Evolutionary conservation across 2,888 invertebrate species (phyloP).

Genomic region (Gisinianus flammeolus): DNA sequence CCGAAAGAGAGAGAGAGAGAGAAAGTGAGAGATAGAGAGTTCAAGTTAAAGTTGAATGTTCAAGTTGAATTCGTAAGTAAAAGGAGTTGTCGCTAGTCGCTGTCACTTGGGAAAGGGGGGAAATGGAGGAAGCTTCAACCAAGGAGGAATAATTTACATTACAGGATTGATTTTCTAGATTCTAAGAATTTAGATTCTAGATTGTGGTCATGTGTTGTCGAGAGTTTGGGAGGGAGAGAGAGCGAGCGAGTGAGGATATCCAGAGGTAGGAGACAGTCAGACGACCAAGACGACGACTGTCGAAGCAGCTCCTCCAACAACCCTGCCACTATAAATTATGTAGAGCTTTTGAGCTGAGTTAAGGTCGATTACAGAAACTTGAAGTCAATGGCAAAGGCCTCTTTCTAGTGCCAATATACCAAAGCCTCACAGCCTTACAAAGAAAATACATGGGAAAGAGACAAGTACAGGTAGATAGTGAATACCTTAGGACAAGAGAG

Average conservation of each 20-base stretch:
- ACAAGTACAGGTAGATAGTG: not conserved
- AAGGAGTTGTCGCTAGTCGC: not conserved
- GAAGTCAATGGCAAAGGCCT: not conserved
- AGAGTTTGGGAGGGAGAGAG: not conserved
- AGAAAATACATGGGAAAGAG: not conserved
- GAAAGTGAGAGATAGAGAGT: not conserved
- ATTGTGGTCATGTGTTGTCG: conserved; percentile 27
- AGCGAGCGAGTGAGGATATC: too few relatives aligned
- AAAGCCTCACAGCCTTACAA: too few relatives aligned
- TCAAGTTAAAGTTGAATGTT: not conserved
- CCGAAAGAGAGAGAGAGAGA: not conserved
- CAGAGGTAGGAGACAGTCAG: not conserved
- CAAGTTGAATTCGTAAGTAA: not conserved
- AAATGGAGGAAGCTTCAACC: conserved; percentile 4
- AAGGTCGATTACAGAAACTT: not conserved
- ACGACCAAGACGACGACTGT: not conserved
- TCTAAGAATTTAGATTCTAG: not conserved
- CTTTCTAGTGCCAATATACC: too few relatives aligned
- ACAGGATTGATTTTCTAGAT: conserved; percentile 10
- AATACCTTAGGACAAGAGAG: too few relatives aligned
- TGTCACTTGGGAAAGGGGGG: not conserved
- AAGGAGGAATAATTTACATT: conserved; percentile 20
- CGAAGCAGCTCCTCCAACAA: not conserved
- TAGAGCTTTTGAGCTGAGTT: not conserved
- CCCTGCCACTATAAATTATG: not conserved